Evolutionary conservation across 1,140 invertebrate species (phyloP), one percentile per base, ranked within the genome.

Genomic region (Magallana angulata): DNA sequence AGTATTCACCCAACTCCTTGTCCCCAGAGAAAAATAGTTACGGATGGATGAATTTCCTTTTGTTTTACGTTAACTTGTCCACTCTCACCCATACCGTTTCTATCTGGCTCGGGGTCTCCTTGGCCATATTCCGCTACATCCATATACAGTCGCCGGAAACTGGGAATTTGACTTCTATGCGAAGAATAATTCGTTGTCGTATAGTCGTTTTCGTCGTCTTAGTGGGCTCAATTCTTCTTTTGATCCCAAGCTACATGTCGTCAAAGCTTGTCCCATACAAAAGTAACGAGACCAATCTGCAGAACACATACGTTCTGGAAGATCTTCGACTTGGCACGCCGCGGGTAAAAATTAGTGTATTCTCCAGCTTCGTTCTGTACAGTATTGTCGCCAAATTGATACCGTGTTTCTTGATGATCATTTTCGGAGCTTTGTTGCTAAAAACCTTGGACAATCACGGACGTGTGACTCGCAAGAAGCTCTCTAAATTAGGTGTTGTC

Each of bases 61-160:
- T 93, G 36, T 91, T 93, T 57, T 92, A 94, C 60, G 91, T 93
- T 60, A 93, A 98, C 89, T 98, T 98, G 92, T 95, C 96, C 0
- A 95, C 96, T 96, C 97, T 98, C 0, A 96, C 97, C 92, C 98
- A 99, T 94, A 98, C 98, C 0, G 98, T 99, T 80, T 98, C 98
- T 0, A 99, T 98, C 86, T 98, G 97, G 96, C 93, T 99, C 88
- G 98, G 98, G 0, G 97, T 99, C 0, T 97, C 97, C 1, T 94
- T 99, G 76, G 98, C 98, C 0, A 96, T 99, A 0, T 93, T 94
- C 56, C 83, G 93, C 81, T 97, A 1, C 97, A 98, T 6, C 95
- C 96, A 92, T 92, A 96, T 94, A 96, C 97, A 3, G 96, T 97
- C 90, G 95, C 96, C 88, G 97, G 97, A 94, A 95, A 90, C 89